Percentiles rank a stretch among this genome's conserved stretches.
Evolutionary conservation across 2,888 invertebrate species (phyloP).

Genomic region (Eumacrocentrus americanus): DNA sequence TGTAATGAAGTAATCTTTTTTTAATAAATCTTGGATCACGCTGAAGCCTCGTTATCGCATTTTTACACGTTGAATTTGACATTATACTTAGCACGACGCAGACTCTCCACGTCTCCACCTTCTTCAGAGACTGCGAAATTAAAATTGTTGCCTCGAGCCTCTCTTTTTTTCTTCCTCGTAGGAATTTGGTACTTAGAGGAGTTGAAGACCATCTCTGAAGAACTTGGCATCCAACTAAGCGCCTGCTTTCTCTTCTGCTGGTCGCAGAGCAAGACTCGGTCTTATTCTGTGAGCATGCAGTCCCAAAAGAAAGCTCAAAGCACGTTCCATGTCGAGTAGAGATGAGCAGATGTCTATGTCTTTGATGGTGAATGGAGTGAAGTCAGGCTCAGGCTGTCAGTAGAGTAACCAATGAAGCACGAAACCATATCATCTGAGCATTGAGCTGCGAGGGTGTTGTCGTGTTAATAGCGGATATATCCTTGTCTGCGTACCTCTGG

Average conservation of each 20-base stretch:
- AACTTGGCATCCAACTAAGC: conserved; percentile 70
- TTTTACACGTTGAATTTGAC: conserved; percentile 86
- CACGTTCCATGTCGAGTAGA: conserved; percentile 76
- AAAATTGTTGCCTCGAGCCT: conserved; percentile 84
- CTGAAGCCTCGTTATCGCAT: conserved; percentile 81
- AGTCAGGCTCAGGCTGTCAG: conserved; percentile 63
- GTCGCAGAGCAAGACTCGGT: conserved; percentile 76
- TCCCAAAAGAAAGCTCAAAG: conserved; percentile 80
- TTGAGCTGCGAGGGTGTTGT: conserved; percentile 45
- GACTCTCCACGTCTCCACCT: conserved; percentile 82
- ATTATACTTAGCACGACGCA: conserved; percentile 87
- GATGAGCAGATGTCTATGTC: conserved; percentile 63
- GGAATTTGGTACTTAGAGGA: conserved; percentile 82
- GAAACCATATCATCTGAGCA: conserved; percentile 68
- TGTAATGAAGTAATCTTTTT: conserved; percentile 71
- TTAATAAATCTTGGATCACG: conserved; percentile 78
- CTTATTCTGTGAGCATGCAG: conserved; percentile 80
- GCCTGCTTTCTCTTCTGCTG: conserved; percentile 74
- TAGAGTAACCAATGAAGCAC: conserved; percentile 74
- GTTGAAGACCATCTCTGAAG: conserved; percentile 75
- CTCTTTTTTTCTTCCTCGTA: conserved; percentile 94
- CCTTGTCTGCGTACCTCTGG: conserved; percentile 36
- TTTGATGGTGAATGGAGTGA: conserved; percentile 52
- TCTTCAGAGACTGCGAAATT: conserved; percentile 86
- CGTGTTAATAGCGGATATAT: conserved; percentile 34